A percentile compares a stretch with the other conserved stretches of the same genome.
Evolutionary conservation across 2,113 vertebrate genomes (phyloP).

Genomic region (Lagopus muta): DNA sequence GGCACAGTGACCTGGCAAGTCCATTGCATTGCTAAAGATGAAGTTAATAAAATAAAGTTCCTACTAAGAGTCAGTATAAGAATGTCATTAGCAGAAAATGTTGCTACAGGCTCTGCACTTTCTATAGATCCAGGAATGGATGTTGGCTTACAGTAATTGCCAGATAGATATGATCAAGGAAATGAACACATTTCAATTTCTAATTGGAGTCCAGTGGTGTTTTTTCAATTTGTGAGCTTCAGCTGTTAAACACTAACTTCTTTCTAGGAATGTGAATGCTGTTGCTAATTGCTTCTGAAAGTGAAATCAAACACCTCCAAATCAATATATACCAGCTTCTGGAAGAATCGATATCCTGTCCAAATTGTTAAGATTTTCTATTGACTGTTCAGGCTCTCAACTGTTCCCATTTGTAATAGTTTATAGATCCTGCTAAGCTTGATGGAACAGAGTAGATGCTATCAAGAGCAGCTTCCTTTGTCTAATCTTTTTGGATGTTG

Average conservation of each 20-base stretch:
- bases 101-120: background rate
- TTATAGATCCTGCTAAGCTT: constrained; percentile 13
- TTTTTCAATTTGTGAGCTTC: background rate
- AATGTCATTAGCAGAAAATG: background rate
- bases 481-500: background rate
- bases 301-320: constrained; percentile 28
- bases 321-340: background rate
- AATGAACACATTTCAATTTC: background rate
- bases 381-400: background rate
- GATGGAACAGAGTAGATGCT: background rate
- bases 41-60: background rate
- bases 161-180: background rate
- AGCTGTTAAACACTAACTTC: background rate
- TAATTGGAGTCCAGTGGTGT: background rate
- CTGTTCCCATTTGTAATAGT: background rate
- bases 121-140: background rate
- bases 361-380: background rate
- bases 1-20: no score
- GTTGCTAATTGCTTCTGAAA: constrained; percentile 49
- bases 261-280: background rate
- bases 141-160: background rate
- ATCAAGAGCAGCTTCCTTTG: background rate
- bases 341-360: constrained; percentile 26
- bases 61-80: background rate
- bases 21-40: background rate